These are phyloP conservation scores for Chroicocephalus ridibundus DNA, from an alignment of 2,113 vertebrate species.

Conservation along the genomic window DNA sequence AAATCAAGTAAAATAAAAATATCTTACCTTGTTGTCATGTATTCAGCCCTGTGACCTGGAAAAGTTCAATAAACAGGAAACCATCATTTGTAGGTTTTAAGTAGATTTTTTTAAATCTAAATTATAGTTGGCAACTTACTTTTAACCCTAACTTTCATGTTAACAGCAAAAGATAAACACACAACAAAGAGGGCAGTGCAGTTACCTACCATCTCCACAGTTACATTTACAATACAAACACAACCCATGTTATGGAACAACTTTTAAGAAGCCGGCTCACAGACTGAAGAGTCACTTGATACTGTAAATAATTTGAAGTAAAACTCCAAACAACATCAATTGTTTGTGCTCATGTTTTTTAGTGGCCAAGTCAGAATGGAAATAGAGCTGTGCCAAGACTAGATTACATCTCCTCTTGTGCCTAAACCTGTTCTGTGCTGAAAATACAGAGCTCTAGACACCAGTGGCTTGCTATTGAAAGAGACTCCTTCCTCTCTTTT, in stretches of 20 bases:
- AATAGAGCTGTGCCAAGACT: background rate
- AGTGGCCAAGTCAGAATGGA: background rate
- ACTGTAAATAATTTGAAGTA: background rate
- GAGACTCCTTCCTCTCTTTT: background rate
- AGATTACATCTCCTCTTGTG: background rate
- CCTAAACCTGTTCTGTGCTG: background rate
- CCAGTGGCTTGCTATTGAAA: background rate
- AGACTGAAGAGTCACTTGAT: background rate
- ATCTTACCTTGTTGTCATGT: constrained; percentile 96
- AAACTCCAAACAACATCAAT: background rate
- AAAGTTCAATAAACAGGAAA: constrained; percentile 36
- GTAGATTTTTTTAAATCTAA: background rate
- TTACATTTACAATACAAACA: background rate
- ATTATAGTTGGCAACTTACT: background rate
- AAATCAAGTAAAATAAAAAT: background rate
- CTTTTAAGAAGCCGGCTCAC: background rate
- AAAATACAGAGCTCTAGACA: background rate
- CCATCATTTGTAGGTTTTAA: background rate
- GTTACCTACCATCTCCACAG: background rate
- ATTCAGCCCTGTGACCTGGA: constrained; percentile 94
- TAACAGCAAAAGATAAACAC: background rate
- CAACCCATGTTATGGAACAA: background rate
- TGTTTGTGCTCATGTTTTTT: background rate
- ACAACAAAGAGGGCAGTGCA: background rate
- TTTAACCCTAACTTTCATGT: background rate